Evolutionary conservation across 2,797 vertebrate genomes (phyloP).

Genomic region (Chiroxiphia lanceolata): DNA sequence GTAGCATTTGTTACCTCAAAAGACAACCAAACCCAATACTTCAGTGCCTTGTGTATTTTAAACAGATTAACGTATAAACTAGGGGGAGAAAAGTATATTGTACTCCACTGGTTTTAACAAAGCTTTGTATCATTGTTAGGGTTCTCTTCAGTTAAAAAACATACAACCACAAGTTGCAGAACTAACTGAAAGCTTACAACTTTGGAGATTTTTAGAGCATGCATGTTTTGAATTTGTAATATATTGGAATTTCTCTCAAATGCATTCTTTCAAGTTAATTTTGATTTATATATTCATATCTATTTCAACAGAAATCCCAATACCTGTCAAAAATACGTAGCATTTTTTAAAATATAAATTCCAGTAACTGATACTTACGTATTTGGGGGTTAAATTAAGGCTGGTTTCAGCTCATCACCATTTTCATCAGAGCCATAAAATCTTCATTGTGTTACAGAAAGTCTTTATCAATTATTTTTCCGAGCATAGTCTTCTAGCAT

Average conservation of each 20-base stretch:
- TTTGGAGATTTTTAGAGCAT: background rate
- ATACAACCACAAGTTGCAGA: background rate
- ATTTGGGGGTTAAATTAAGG: background rate
- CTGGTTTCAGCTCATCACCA: background rate
- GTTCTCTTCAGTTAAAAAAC: slow-evolving; percentile 11
- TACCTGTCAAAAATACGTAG: background rate
- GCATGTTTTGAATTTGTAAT: background rate
- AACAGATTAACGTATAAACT: background rate
- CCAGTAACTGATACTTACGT: background rate
- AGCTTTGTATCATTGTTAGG: background rate
- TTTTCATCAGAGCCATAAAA: background rate
- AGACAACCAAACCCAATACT: slow-evolving; percentile 19
- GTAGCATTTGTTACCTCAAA: slow-evolving; percentile 31
- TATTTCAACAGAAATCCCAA: background rate
- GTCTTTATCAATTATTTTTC: background rate
- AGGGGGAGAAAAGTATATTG: background rate
- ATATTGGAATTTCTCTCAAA: background rate
- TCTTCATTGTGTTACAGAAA: background rate
- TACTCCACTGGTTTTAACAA: background rate
- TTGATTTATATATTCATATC: background rate
- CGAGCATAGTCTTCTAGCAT: background rate
- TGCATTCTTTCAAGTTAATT: background rate
- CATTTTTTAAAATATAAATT: background rate
- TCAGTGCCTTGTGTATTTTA: slow-evolving; percentile 60
- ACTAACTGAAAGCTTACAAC: background rate